Evolutionary conservation across 2,797 vertebrate species (phyloP).

Genomic region (Triplophysa yarkandensis): DNA sequence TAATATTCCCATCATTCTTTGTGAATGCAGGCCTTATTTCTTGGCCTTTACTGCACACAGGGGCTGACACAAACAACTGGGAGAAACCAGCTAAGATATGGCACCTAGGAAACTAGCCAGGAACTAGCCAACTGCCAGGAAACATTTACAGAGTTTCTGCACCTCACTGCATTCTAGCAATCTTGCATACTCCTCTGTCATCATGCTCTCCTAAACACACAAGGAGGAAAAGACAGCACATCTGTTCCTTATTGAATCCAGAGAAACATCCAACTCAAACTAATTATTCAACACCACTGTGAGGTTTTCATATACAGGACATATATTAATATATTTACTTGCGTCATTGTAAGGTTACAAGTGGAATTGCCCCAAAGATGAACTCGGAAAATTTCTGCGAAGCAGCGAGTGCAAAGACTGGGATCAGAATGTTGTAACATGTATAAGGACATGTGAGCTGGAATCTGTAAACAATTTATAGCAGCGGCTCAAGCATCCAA

Average conservation of each 20-base stretch:
- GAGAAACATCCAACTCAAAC: slow-evolving; percentile 40
- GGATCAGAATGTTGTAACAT: too few species aligned
- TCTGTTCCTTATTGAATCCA: slow-evolving; percentile 56
- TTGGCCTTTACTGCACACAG: slow-evolving; percentile 31
- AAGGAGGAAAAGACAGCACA: slow-evolving; percentile 42
- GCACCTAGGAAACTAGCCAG: slow-evolving; percentile 33
- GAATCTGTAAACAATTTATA: too few species aligned
- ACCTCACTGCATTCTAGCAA: slow-evolving; percentile 42
- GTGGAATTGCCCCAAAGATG: neutral
- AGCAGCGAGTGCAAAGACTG: neutral
- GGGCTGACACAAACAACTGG: slow-evolving; percentile 30
- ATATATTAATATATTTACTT: slow-evolving; percentile 14
- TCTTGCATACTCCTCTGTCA: slow-evolving; percentile 42
- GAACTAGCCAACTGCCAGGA: slow-evolving; percentile 39
- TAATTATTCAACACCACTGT: slow-evolving; percentile 43
- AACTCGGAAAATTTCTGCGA: neutral
- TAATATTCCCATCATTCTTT: slow-evolving; percentile 22
- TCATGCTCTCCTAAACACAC: slow-evolving; percentile 31
- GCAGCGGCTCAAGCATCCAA: too few species aligned
- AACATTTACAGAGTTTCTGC: slow-evolving; percentile 51
- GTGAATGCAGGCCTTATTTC: slow-evolving; percentile 21
- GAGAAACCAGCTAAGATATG: slow-evolving; percentile 32
- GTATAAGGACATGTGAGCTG: too few species aligned
- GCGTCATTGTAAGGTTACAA: slow-evolving; percentile 17
- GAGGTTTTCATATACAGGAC: slow-evolving; percentile 31